These are phyloP conservation scores for Hippocampus kuda DNA, from an alignment of 2,797 vertebrate species.

Conservation along the genomic window DNA sequence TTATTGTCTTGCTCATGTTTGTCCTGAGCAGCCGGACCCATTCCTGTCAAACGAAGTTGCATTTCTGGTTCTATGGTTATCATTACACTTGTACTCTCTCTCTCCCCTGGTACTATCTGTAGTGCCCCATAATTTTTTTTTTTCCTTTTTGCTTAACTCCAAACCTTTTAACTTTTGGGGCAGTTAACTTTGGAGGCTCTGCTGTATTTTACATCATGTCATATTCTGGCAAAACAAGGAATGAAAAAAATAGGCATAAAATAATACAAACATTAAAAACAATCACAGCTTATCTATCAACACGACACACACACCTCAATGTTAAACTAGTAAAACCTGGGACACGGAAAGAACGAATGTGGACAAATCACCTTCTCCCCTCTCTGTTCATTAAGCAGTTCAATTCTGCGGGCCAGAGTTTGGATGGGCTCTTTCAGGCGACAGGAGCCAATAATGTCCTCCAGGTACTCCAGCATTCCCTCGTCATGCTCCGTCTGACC, in stretches of 20 bases:
- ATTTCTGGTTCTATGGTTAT: background rate
- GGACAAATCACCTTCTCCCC: conserved; percentile 83
- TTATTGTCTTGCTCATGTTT: background rate
- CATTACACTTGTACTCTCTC: background rate
- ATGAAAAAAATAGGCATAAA: background rate
- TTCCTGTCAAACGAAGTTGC: background rate
- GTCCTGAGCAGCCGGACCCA: background rate
- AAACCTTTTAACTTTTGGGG: background rate
- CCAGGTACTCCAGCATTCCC: conserved; percentile 95
- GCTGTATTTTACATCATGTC: background rate
- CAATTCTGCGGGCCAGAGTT: conserved; percentile 74
- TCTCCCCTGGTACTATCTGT: background rate
- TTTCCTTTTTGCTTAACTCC: background rate
- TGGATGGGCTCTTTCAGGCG: conserved; percentile 88
- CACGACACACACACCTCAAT: background rate
- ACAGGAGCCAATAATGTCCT: conserved; percentile 91
- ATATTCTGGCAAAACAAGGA: too few species aligned
- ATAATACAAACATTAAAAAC: background rate
- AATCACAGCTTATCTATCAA: background rate
- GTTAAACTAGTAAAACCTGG: conserved; percentile 6
- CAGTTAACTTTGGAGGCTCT: background rate
- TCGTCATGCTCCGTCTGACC: conserved; percentile 92
- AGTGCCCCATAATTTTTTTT: conserved; percentile 1
- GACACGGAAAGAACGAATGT: conserved; percentile 22
- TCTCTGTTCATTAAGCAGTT: conserved; percentile 84